Base-by-base conservation (phyloP, 2,888 invertebrate species). In the Caenorhabditis panamensis region DNA sequence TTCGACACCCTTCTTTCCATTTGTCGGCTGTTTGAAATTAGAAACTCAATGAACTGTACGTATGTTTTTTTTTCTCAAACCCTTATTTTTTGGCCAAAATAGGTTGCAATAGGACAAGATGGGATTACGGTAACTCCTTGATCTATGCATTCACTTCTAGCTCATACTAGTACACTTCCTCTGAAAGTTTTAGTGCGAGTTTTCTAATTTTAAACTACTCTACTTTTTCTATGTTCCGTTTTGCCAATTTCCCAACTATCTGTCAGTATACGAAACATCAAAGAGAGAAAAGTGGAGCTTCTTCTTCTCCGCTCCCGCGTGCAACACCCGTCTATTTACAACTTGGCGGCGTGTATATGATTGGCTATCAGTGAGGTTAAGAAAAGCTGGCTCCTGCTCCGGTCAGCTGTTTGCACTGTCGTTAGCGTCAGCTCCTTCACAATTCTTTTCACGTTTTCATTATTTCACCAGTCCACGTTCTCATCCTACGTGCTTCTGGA, bases 341-440 rank as follows among this genome's bases (percentile, higher is more conserved):
- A 64, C 66, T 22, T 47, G 26, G 54, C 49, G 28, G 37, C 36
- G 56, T 54, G 59, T 71, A 77, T 77, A 78, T 71, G 77, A 78
- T 78, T 64, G 77, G 64, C 77, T 69, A 78, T 78, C 78, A 78
- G 78, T 54, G 62, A 66, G 68, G 76, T 68, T 76, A 68, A 67
- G 76, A 76, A 68, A 68, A 54, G 68, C 67, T 68, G 68, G 76
- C 16, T 20, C 22, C 67, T 20, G 36, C 31, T 54, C 68, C 61
- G 79, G 79, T 79, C 79, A 79, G 79, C 79, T 79, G 79, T 79
- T 79, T 79, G 73, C 78, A 71, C 63, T 79, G 79, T 78, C 51
- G 62, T 59, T 67, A 61, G 58, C 44, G n/a, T 37, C 49, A 37
- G 31, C 31, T 56, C 18, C 36, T 37, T 22, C n/a, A 13, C 20